Conservation (phyloP, 2,797 vertebrate genomes). For the Sebastes vulpes region DNA sequence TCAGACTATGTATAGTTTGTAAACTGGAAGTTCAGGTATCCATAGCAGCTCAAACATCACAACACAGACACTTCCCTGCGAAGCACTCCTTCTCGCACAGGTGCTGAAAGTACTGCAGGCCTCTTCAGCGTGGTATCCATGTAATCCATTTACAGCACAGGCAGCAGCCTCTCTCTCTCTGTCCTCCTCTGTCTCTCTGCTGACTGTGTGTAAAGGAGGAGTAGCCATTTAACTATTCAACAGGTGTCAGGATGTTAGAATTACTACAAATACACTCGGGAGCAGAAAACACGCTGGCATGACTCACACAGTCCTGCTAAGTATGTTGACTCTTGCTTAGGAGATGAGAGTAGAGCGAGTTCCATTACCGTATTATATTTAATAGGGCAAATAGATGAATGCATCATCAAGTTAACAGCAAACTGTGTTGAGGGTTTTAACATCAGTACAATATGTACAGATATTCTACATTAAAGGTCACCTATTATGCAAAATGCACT, state of each 20-base stretch:
- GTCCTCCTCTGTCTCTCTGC: conserved; percentile 12
- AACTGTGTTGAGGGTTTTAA: conserved; percentile 20
- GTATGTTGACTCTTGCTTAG: conserved; percentile 36
- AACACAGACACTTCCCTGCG: conserved; percentile 20
- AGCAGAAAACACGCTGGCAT: conserved; percentile 21
- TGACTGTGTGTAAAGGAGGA: conserved; percentile 33
- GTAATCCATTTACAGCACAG: conserved; percentile 27
- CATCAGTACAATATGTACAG: not conserved
- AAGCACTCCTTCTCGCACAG: conserved; percentile 42
- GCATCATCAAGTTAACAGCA: conserved; percentile 35
- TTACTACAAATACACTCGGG: conserved; percentile 9
- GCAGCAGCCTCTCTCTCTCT: not conserved
- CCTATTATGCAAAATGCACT: too few species aligned
- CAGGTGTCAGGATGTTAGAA: conserved; percentile 52
- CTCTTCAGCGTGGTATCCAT: conserved; percentile 29
- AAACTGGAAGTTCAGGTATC: conserved; percentile 39
- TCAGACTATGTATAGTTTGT: conserved; percentile 18
- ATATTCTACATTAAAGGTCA: not conserved
- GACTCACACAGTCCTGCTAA: conserved; percentile 44
- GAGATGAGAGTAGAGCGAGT: conserved; percentile 33
- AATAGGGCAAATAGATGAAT: conserved; percentile 40
- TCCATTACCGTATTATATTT: conserved; percentile 45
- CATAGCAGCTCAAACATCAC: conserved; percentile 52
- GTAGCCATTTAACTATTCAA: conserved; percentile 42
- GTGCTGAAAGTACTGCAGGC: conserved; percentile 31